Evolutionary conservation across 1,140 invertebrate genomes (phyloP).

Genomic region (Papilio xuthus): DNA sequence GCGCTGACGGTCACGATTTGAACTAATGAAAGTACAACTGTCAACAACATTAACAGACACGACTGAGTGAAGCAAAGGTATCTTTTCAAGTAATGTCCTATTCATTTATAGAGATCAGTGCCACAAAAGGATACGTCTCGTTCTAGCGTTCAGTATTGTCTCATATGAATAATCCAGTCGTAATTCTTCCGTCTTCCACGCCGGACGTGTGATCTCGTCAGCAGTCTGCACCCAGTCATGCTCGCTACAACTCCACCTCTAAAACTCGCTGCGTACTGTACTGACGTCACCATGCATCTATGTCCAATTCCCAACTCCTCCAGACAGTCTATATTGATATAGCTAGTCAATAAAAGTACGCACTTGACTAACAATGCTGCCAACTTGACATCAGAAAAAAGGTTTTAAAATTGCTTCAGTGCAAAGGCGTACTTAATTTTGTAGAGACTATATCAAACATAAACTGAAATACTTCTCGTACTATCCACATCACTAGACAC

Average conservation of each 20-base stretch:
- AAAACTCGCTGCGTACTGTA: constrained; percentile 51
- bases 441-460: constrained; percentile 33
- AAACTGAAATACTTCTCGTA: constrained; percentile 44
- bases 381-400: neutral
- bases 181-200: constrained; percentile 57
- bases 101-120: too few relatives aligned
- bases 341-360: neutral
- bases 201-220: constrained; percentile 43
- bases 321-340: constrained; percentile 32
- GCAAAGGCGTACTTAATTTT: neutral
- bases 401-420: neutral
- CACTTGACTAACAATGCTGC: neutral
- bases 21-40: too few relatives aligned
- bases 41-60: too few relatives aligned
- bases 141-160: constrained; percentile 57
- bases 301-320: constrained; percentile 46
- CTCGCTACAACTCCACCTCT: constrained; percentile 56
- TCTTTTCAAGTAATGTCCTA: too few relatives aligned
- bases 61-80: too few relatives aligned
- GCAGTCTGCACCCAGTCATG: constrained; percentile 56
- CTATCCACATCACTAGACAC: constrained; percentile 52
- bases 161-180: constrained; percentile 49
- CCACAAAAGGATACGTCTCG: neutral
- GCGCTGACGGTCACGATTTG: too few relatives aligned
- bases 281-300: constrained; percentile 66